phyloP scores from a whole-genome alignment of 1,140 invertebrate genomes.

The Drosophila baimaii region DNA sequence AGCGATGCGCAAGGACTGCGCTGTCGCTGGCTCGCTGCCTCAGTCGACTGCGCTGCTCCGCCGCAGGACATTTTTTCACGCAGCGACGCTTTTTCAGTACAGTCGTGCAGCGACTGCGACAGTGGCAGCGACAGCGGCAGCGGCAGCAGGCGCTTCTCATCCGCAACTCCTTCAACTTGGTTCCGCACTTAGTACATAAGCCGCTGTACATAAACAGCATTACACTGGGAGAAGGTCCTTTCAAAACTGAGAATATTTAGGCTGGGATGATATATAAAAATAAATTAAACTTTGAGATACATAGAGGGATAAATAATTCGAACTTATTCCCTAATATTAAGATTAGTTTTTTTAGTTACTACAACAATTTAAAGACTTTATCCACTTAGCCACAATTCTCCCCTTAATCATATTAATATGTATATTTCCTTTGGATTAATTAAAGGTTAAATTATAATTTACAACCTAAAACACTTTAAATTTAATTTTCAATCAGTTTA shows the following conservation, averaged over 20 bases:
- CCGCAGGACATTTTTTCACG: constrained; percentile 67
- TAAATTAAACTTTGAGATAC: background rate
- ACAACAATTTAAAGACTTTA: too few relatives aligned
- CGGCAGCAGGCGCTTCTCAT: constrained; percentile 44
- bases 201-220: constrained; percentile 58
- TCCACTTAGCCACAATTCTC: too few relatives aligned
- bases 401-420: too few relatives aligned
- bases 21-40: constrained; percentile 44
- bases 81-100: constrained; percentile 78
- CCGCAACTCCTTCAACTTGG: constrained; percentile 71
- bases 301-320: too few relatives aligned
- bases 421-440: too few relatives aligned
- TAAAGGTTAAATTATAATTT: too few relatives aligned
- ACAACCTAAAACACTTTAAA: too few relatives aligned
- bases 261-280: background rate
- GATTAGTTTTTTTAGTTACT: too few relatives aligned
- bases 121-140: constrained; percentile 27
- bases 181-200: constrained; percentile 59
- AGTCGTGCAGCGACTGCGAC: constrained; percentile 34
- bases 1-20: constrained; percentile 68
- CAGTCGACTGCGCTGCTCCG: constrained; percentile 31
- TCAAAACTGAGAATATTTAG: background rate
- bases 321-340: too few relatives aligned
- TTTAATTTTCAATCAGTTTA: too few relatives aligned
- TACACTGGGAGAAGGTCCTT: constrained; percentile 11